Base-by-base conservation (phyloP, 1,140 invertebrate species). In the Drosophila nannoptera region DNA sequence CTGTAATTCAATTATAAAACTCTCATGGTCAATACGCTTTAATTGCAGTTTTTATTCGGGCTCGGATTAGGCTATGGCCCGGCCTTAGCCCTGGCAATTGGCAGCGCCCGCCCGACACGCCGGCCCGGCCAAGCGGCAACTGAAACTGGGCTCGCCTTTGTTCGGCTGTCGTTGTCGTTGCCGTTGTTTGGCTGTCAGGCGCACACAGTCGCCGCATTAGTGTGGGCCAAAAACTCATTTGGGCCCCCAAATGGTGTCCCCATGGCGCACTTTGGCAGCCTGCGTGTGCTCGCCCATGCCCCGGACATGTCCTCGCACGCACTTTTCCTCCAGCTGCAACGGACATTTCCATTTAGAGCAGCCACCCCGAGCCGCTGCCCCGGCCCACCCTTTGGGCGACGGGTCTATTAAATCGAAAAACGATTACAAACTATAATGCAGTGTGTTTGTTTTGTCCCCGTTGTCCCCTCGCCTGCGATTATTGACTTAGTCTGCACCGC, bases 401-500 rank as follows among this genome's bases (percentile, higher is more conserved):
- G 46, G 61, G 40, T 64, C 80, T 86, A 86, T 86, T 86, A 86
- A 77, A 86, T 86, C 81, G 81, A 86, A 86, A 86, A 86, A 77
- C 82, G 81, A 86, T 86, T 86, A 86, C 81, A 86, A 86, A 86
- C 81, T 77, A 86, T 86, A 86, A 86, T 86, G 65, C 74, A 72
- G 67, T 75, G 62, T 86, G 75, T 86, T 77, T 78, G 66, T 80
- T 68, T 64, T 59, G 59, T n/a, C 9, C 7, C 48, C 12, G n/a
- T 2, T 12, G 2, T 1, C 14, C 36, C 36, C 7, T 14, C 46
- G 14, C 16, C 55, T 62, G 63, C 70, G 63, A 61, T 56, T 63
- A 73, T 63, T 56, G 66, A 74, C 71, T 70, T 74, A 60, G 60
- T 61, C 56, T 65, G 67, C 60, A 36, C 22, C 22, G 22, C 62